Evolutionary conservation across 2,797 vertebrate genomes (phyloP), one percentile per base, ranked within the genome.

Genomic region (Schizothorax lantsangensis): DNA sequence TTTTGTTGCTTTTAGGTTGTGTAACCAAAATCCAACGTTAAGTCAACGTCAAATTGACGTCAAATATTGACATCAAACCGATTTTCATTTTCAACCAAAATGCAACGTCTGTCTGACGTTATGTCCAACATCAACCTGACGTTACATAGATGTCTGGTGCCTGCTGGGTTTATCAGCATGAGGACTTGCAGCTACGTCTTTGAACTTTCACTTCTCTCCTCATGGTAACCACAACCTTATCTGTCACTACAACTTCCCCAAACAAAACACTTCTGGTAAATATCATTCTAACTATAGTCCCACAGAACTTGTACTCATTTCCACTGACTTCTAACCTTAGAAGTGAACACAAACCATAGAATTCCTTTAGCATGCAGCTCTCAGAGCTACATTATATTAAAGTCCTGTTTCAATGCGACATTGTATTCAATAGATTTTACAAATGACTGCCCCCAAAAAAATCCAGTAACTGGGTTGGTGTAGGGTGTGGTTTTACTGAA

Each of bases 171-270:
- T 19, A 33, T 54, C 15, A 36, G 19, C 47, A 57, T 19, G 6
- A 38, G 26, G 36, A 64, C 57, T 49, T 12, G 91, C 93, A 92
- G 92, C 92, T 93, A 92, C 83, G 59, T 84, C 87, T 91, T 87
- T 90, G 74, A 83, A 91, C 90, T 94, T 93, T 94, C 94, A 92
- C 93, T 95, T 95, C 94, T 92, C 91, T 89, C 90, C 89, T 71
- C 38, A 81, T 81, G 33, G 79, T 93, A 94, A 93, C 93, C 91
- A 73, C 93, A 92, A 89, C 87, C 91, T 91, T 93, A 92, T 94
- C 92, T 91, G 92, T 92, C 92, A 92, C 93, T 93, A 94, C 94
- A 94, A 95, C 92, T 95, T 95, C 93, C 92, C 93, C 80, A 93
- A 93, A 92, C 69, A 77, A 77, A 54, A 54, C 74, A 77, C 30